Percentiles rank a stretch among this genome's conserved stretches.
These are phyloP conservation scores for Hemicrepidius hirtus DNA, from an alignment of 2,888 invertebrate genomes.

Conservation along the genomic window DNA sequence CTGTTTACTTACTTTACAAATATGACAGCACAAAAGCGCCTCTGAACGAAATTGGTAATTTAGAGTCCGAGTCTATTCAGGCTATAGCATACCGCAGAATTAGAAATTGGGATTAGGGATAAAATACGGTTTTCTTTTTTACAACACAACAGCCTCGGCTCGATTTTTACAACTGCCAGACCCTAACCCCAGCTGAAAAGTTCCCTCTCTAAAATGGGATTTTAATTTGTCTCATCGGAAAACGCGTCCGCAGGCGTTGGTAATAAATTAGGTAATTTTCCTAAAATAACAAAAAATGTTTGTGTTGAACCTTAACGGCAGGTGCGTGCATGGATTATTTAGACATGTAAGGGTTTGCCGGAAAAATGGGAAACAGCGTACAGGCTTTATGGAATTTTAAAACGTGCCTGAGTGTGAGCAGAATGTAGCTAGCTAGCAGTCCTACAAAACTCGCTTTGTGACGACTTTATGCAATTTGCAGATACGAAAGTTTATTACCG, in stretches of 20 bases:
- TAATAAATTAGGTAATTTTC: constrained; percentile 14
- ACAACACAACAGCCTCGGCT: background rate
- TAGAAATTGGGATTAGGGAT: constrained; percentile 23
- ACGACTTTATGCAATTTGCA: constrained; percentile 11
- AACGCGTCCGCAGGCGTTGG: background rate
- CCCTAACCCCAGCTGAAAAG: background rate
- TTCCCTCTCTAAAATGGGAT: background rate
- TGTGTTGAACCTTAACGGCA: background rate
- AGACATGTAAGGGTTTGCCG: background rate
- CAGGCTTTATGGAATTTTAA: constrained; percentile 18
- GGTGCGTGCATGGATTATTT: constrained; percentile 15
- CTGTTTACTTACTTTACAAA: constrained; percentile 29
- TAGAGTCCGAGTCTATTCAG: constrained; percentile 20
- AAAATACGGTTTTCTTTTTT: constrained; percentile 12
- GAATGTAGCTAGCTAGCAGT: background rate
- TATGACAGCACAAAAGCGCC: constrained; percentile 19
- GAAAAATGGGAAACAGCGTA: background rate
- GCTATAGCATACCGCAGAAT: constrained; percentile 7
- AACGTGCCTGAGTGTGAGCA: constrained; percentile 1
- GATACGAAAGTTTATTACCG: constrained; percentile 3
- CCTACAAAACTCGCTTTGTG: background rate
- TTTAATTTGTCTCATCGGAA: constrained; percentile 22
- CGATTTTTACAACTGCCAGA: background rate
- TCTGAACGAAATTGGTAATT: constrained; percentile 17
- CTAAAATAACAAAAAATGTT: constrained; percentile 19